A percentile compares a stretch with the other conserved stretches of the same genome.
phyloP scores from a whole-genome alignment of 2,113 vertebrate genomes.

The Esox niger region DNA sequence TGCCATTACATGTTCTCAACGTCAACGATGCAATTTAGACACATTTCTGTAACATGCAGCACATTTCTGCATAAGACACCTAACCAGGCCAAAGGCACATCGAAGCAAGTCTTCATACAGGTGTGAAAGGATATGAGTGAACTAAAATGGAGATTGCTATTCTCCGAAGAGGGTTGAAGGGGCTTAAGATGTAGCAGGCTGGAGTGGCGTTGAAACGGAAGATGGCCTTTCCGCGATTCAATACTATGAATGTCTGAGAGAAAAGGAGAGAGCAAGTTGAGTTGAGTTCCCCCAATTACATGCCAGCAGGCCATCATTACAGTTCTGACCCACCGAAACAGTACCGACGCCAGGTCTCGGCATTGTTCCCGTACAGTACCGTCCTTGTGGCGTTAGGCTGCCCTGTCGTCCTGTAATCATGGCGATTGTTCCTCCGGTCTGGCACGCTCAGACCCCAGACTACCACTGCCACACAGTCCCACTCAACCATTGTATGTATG shows the following conservation, averaged over 20 bases:
- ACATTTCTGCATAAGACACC: no score
- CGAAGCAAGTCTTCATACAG: not conserved
- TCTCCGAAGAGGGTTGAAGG: constrained; percentile 95
- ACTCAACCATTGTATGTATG: not conserved
- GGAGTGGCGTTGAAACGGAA: constrained; percentile 98
- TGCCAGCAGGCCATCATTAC: no score
- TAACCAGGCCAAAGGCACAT: not conserved
- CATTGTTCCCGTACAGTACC: not conserved
- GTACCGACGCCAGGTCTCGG: no score
- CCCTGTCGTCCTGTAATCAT: not conserved
- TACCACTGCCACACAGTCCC: not conserved
- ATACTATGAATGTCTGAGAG: constrained; percentile 96
- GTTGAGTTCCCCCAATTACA: not conserved
- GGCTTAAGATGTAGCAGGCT: constrained; percentile 95
- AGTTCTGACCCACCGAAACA: no score
- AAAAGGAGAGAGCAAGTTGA: not conserved
- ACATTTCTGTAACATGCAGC: no score
- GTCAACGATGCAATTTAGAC: not conserved
- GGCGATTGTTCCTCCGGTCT: not conserved
- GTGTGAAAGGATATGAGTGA: constrained; percentile 96
- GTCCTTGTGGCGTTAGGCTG: not conserved
- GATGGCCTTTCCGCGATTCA: constrained; percentile 95
- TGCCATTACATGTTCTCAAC: not conserved
- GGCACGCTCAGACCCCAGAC: not conserved
- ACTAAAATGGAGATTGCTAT: constrained; percentile 96